Base-by-base conservation (phyloP, 2,113 vertebrate species). In the Chamaetylas fuelleborni region DNA sequence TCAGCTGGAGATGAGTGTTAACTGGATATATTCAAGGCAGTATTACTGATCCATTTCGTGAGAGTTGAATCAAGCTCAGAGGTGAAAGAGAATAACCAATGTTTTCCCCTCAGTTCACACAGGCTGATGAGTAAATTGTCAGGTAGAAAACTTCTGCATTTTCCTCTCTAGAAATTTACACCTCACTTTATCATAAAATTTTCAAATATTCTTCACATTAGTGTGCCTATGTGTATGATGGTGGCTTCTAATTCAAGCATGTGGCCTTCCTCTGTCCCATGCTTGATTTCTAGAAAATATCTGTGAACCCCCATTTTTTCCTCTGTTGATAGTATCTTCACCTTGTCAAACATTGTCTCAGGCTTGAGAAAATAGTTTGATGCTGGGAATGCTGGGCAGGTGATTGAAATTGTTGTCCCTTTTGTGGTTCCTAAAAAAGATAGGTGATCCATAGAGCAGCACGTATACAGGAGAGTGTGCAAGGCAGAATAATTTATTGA, bases 181-280 rank as follows among this genome's bases (percentile, higher is more conserved):
- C 14, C 1, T 4, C 2, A 45, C 47, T 18, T 91, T 66, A 16
- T 48, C 2, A 43, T 20, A 31, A 0, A 62, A 10, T 31, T 62
- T 38, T 60, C 4, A 28, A 12, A 2, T 54, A 61, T 84, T 36
- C 5, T 17, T 38, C 18, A n/a, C 3, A 1, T 43, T 76, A 48
- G 2, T 2, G 7, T 54, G 9, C 13, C 28, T 51, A 5, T 47
- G 3, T 14, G 7, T 45, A 14, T 42, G 33, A 25, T 42, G 4
- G 6, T 65, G 8, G 25, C 11, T 82, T 92, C 23, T 58, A 42
- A 62, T 84, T 66, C 20, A 83, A 81, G 56, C 1, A 14, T 0
- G 0, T 26, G 15, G 2, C 14, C 48, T 78, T 31, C 9, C 18
- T 61, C 8, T 0, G 0, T 31, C 5, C 3, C 6, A 20, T 11